Evolutionary conservation across 2,888 invertebrate genomes (phyloP), one percentile per base, ranked within the genome.

Genomic region (Helobdella robusta): DNA sequence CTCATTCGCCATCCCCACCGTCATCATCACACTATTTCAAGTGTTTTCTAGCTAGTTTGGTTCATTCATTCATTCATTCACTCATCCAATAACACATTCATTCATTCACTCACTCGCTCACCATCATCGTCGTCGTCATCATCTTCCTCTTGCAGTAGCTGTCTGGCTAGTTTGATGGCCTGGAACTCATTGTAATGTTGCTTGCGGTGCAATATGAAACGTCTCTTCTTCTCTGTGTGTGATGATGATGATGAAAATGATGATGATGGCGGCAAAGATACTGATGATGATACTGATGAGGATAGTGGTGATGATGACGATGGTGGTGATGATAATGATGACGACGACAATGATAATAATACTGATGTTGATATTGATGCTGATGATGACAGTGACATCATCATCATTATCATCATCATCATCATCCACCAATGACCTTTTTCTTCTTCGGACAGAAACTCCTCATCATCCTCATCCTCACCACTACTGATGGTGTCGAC

Each of bases 141-240:
- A 0, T 89, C 89, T 1, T 89, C 90, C 34, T 89, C 88, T 72
- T 89, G 86, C 82, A 94, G 85, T 71, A 94, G 83, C 80, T 93
- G 89, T 73, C 91, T 84, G 30, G 94, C 93, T 75, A 93, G 80
- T 79, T 91, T 89, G 6, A 95, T 87, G 0, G 93, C 94, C 80
- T 92, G 88, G 80, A 89, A 97, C 81, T 98, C 98, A 80, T 95
- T 93, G 81, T 98, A 98, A 76, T 98, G 98, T 74, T 89, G 87
- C 83, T 93, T 95, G 69, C 98, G 84, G 78, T 93, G 94, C 72
- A 86, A 85, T 80, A 94, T 91, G 76, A 98, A 98, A 68, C 86
- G 32, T 30, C 46, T 60, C 30, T 62, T 62, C 28, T 62, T 44
- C 50, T 62, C 62, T 62, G 54, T 28, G 50, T 50, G 50, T 50